phyloP scores from a whole-genome alignment of 2,888 invertebrate genomes.

The Hololepta plana region DNA sequence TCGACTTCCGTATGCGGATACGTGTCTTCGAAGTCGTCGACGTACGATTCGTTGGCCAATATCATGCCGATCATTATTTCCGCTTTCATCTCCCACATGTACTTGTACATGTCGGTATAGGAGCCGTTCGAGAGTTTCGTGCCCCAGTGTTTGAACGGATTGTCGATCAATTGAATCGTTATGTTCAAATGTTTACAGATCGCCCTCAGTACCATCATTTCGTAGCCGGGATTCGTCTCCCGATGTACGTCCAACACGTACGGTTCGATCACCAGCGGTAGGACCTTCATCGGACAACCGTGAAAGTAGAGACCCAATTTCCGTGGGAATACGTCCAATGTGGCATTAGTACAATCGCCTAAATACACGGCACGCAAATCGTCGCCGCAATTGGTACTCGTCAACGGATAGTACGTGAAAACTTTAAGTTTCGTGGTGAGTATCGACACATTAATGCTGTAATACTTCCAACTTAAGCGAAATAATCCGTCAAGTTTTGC shows the following conservation, averaged over 20 bases:
- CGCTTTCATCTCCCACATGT: slow-evolving; percentile 23
- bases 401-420: too few relatives aligned
- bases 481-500: too few relatives aligned
- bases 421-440: too few relatives aligned
- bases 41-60: slow-evolving; percentile 37
- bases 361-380: too few relatives aligned
- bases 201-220: slow-evolving; percentile 10
- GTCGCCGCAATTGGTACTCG: too few relatives aligned
- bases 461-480: too few relatives aligned
- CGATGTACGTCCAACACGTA: slow-evolving; percentile 11
- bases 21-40: slow-evolving; percentile 35
- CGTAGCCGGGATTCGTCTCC: slow-evolving; percentile 11
- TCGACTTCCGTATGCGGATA: slow-evolving; percentile 33
- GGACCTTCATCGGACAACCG: slow-evolving; percentile 10
- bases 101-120: slow-evolving; percentile 32
- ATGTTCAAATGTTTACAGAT: slow-evolving; percentile 10
- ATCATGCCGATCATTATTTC: slow-evolving; percentile 39
- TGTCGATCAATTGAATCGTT: slow-evolving; percentile 8
- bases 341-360: too few relatives aligned
- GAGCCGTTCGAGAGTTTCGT: slow-evolving; percentile 24
- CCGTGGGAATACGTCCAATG: too few relatives aligned
- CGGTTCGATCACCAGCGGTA: slow-evolving; percentile 9
- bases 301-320: slow-evolving; percentile 5
- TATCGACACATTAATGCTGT: too few relatives aligned
- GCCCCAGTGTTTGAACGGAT: slow-evolving; percentile 22